Evolutionary conservation across 1,140 invertebrate species (phyloP).

Genomic region (Cyclina sinensis): DNA sequence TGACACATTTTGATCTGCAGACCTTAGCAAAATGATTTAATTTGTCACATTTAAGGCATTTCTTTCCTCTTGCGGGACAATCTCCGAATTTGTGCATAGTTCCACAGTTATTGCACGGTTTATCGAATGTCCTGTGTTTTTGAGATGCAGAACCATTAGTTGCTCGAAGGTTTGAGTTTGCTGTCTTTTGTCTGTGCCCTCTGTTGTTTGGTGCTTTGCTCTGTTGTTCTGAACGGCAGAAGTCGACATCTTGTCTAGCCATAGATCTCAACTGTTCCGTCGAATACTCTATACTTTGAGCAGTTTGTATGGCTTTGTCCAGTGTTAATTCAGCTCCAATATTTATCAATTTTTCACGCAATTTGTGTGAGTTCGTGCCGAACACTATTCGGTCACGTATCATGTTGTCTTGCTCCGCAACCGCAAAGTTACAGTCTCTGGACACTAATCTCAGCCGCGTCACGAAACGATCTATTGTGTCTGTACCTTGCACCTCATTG

Average conservation of each 20-base stretch:
- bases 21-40: slow-evolving; percentile 27
- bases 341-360: slow-evolving; percentile 12
- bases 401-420: background rate
- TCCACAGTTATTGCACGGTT: background rate
- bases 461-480: background rate
- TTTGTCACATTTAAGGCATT: slow-evolving; percentile 21
- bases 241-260: background rate
- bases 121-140: background rate
- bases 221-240: background rate
- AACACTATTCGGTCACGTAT: slow-evolving; percentile 16
- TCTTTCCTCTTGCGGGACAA: background rate
- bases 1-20: background rate
- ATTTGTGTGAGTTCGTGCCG: background rate
- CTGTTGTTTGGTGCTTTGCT: background rate
- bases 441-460: background rate
- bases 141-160: background rate
- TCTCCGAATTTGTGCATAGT: slow-evolving; percentile 5
- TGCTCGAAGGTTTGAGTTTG: background rate
- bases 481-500: background rate
- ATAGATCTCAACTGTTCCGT: slow-evolving; percentile 5
- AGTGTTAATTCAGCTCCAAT: slow-evolving; percentile 9
- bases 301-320: slow-evolving; percentile 43
- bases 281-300: slow-evolving; percentile 26
- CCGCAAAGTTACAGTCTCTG: slow-evolving; percentile 12
- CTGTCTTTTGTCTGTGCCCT: background rate